Percentiles rank a stretch among this genome's conserved stretches.
phyloP scores from a whole-genome alignment of 2,888 invertebrate genomes.

The Leptopilina syphax region DNA sequence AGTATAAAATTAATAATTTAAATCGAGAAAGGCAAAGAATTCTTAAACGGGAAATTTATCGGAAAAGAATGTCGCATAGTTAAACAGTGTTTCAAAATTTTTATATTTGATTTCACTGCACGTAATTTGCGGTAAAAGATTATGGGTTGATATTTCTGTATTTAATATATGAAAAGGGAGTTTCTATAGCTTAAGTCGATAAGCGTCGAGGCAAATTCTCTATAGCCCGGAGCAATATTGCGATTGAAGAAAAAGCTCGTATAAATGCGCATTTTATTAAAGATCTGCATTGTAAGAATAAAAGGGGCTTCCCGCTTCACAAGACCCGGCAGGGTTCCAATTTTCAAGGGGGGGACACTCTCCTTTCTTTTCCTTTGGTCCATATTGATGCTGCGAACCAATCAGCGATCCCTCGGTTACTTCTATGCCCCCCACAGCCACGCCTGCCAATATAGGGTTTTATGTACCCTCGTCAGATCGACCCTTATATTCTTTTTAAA shows the following conservation, averaged over 20 bases:
- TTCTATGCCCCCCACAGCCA: slow-evolving; percentile 72
- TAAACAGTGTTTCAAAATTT: too few relatives aligned
- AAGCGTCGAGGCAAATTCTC: slow-evolving; percentile 61
- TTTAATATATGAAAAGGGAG: slow-evolving; percentile 55
- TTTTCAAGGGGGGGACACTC: slow-evolving; percentile 52
- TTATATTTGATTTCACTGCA: too few relatives aligned
- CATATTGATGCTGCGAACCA: slow-evolving; percentile 65
- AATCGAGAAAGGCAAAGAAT: too few relatives aligned
- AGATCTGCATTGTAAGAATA: slow-evolving; percentile 60
- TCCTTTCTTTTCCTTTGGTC: slow-evolving; percentile 59
- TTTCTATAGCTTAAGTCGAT: slow-evolving; percentile 46
- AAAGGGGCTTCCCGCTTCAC: slow-evolving; percentile 55
- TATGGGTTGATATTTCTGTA: slow-evolving; percentile 49
- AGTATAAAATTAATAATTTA: too few relatives aligned
- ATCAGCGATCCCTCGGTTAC: slow-evolving; percentile 71
- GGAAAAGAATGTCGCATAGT: too few relatives aligned
- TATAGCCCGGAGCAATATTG: slow-evolving; percentile 58
- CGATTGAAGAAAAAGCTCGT: slow-evolving; percentile 56
- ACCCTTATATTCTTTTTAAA: slow-evolving; percentile 64
- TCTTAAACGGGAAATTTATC: too few relatives aligned
- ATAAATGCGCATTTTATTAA: slow-evolving; percentile 75
- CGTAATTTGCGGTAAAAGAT: slow-evolving; percentile 46
- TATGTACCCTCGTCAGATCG: slow-evolving; percentile 73
- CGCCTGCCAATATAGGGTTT: slow-evolving; percentile 76
- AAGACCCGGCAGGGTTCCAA: slow-evolving; percentile 59